Conservation (phyloP, 1,140 invertebrate genomes). For the Acromyrmex echinatior region DNA sequence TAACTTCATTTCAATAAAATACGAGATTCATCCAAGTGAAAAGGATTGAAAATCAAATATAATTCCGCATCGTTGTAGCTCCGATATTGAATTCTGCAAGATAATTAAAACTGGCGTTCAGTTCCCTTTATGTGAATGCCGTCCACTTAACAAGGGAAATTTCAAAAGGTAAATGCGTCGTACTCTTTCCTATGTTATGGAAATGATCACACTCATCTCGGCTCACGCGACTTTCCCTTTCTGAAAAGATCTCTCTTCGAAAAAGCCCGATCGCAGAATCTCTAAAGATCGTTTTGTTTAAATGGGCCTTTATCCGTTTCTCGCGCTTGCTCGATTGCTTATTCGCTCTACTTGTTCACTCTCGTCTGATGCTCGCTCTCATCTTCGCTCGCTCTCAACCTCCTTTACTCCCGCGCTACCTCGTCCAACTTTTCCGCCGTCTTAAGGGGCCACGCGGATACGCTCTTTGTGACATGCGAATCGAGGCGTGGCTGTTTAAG, state of each 20-base stretch:
- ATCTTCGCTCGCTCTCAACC: slow-evolving; percentile 39
- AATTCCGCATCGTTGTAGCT: slow-evolving; percentile 25
- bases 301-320: slow-evolving; percentile 51
- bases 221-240: neutral
- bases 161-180: slow-evolving; percentile 17
- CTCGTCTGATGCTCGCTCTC: slow-evolving; percentile 5
- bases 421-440: slow-evolving; percentile 62
- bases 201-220: neutral
- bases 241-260: neutral
- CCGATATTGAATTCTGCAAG: slow-evolving; percentile 46
- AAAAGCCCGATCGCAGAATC: neutral
- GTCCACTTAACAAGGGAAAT: slow-evolving; percentile 12
- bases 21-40: neutral
- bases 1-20: slow-evolving; percentile 47
- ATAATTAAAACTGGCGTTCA: slow-evolving; percentile 40
- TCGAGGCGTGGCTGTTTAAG: slow-evolving; percentile 68
- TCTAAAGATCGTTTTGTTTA: slow-evolving; percentile 31
- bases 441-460: slow-evolving; percentile 53
- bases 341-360: neutral
- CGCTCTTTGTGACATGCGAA: slow-evolving; percentile 66
- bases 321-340: neutral
- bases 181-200: neutral
- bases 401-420: slow-evolving; percentile 55
- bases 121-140: slow-evolving; percentile 8
- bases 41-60: slow-evolving; percentile 55